Evolutionary conservation across 2,113 vertebrate genomes (phyloP).

Genomic region (Tragelaphus scriptus): DNA sequence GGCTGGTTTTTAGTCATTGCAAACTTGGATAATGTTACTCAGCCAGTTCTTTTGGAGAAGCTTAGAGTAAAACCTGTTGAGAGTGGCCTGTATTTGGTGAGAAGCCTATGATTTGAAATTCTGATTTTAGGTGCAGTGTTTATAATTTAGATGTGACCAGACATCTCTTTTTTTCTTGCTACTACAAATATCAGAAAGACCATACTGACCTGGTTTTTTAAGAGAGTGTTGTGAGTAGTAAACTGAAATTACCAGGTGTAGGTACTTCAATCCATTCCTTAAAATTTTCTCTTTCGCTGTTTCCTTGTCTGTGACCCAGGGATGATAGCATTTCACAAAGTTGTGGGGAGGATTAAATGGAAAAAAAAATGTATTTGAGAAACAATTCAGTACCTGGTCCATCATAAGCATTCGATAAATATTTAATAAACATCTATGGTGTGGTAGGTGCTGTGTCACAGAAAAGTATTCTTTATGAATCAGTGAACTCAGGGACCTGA

Average conservation of each 20-base stretch:
- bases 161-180: not conserved
- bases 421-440: not conserved
- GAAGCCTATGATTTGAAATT: conserved; percentile 26
- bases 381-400: not conserved
- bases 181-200: not conserved
- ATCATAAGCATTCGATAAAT: not conserved
- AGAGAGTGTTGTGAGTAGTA: not conserved
- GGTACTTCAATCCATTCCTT: not conserved
- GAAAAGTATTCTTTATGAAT: not conserved
- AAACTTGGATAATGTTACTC: not conserved
- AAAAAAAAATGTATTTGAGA: not conserved
- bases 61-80: not conserved
- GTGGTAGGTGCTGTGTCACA: not conserved
- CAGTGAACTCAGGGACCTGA: not conserved
- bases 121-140: not conserved
- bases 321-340: not conserved
- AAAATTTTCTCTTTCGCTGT: not conserved
- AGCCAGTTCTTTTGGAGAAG: not conserved
- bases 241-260: not conserved
- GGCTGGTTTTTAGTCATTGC: conserved; percentile 5
- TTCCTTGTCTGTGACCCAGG: not conserved
- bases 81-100: not conserved
- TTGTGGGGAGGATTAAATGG: not conserved
- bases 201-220: not conserved
- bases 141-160: not conserved